Percentiles rank a stretch among this genome's conserved stretches.
Conservation (phyloP, 2,888 invertebrate genomes). For the Caradrina clavipalpis region DNA sequence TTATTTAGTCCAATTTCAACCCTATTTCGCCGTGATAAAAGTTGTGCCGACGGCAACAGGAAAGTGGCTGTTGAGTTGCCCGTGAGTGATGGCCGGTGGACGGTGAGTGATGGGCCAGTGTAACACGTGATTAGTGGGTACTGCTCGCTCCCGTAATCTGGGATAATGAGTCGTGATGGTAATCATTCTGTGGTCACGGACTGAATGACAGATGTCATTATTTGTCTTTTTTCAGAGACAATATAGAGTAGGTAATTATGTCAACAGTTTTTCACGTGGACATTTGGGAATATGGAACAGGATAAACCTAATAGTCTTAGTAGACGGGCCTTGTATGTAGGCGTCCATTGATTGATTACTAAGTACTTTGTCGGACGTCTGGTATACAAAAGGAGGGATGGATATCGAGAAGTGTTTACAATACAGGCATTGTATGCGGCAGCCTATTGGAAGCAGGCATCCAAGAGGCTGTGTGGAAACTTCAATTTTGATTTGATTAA, state of each 20-base stretch:
- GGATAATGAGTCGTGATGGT: constrained; percentile 83
- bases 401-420: neutral
- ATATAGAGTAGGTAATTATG: constrained; percentile 25
- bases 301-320: constrained; percentile 13
- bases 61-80: constrained; percentile 60
- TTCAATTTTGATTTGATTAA: neutral
- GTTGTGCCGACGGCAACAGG: constrained; percentile 26
- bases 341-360: constrained; percentile 30
- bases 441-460: constrained; percentile 3
- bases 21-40: constrained; percentile 62
- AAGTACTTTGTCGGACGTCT: neutral
- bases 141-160: constrained; percentile 82
- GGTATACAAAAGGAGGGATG: neutral
- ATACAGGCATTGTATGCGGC: neutral
- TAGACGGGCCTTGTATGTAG: neutral
- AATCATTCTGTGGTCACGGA: constrained; percentile 61
- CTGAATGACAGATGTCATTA: constrained; percentile 67
- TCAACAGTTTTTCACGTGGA: constrained; percentile 6
- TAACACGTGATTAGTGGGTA: constrained; percentile 87
- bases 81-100: constrained; percentile 70
- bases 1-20: constrained; percentile 65
- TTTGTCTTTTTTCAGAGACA: constrained; percentile 52
- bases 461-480: neutral
- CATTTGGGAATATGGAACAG: constrained; percentile 8
- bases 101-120: constrained; percentile 84